Evolutionary conservation across 1,140 invertebrate genomes (phyloP).

Genomic region (Zaprionus africanus): DNA sequence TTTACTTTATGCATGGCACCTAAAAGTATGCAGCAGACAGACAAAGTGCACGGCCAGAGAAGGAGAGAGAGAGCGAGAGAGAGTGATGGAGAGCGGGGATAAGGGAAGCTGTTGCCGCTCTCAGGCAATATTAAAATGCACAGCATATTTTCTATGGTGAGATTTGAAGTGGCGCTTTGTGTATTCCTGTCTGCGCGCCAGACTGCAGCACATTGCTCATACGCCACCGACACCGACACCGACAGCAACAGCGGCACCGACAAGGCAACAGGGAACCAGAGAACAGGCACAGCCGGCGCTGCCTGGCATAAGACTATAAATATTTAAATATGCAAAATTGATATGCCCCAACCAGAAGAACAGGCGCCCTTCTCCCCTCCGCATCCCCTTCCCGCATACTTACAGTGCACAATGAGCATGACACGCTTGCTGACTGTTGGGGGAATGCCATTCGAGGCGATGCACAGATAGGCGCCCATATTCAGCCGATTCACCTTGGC

Average conservation of each 20-base stretch:
- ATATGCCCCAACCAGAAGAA: conserved; percentile 51
- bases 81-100: not conserved
- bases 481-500: conserved; percentile 93
- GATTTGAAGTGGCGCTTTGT: conserved; percentile 75
- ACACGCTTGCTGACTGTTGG: conserved; percentile 95
- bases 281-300: conserved; percentile 28
- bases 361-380: not conserved
- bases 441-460: conserved; percentile 93
- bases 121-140: conserved; percentile 72
- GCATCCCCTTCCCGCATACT: conserved; percentile 83
- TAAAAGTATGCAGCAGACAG: conserved; percentile 59
- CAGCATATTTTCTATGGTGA: conserved; percentile 75
- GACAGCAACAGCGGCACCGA: conserved; percentile 14
- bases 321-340: conserved; percentile 82
- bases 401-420: conserved; percentile 94
- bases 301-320: conserved; percentile 77
- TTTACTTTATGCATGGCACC: conserved; percentile 80
- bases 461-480: conserved; percentile 96
- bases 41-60: conserved; percentile 19
- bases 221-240: conserved; percentile 24
- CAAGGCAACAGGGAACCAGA: not conserved
- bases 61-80: conserved; percentile 8
- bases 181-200: conserved; percentile 47
- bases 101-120: conserved; percentile 13
- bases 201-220: conserved; percentile 55